phyloP scores from a whole-genome alignment of 1,140 invertebrate genomes.

The Drosophila orena region DNA sequence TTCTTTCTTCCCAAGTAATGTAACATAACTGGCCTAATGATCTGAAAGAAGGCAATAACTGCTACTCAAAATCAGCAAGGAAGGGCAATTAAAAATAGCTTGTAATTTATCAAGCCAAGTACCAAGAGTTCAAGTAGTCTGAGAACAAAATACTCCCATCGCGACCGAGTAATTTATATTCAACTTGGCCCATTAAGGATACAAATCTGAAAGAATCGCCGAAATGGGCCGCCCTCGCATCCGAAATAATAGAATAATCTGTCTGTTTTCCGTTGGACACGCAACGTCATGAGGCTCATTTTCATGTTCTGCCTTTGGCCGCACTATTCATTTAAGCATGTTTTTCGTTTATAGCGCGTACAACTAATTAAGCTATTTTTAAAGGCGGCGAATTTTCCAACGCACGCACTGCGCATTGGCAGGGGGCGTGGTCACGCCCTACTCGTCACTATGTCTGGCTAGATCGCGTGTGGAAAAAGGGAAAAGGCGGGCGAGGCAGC shows the following conservation, averaged over 20 bases:
- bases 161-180: slow-evolving; percentile 33
- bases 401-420: slow-evolving; percentile 33
- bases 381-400: slow-evolving; percentile 37
- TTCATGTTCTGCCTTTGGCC: slow-evolving; percentile 57
- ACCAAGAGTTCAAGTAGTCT: slow-evolving; percentile 9
- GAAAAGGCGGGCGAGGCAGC: slow-evolving; percentile 25
- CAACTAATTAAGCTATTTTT: slow-evolving; percentile 80
- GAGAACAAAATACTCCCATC: slow-evolving; percentile 6
- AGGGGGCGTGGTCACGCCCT: slow-evolving; percentile 17
- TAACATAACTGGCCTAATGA: slow-evolving; percentile 3
- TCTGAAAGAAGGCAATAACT: neutral
- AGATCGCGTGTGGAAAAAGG: slow-evolving; percentile 60
- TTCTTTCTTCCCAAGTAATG: neutral
- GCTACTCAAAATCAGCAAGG: too few relatives aligned
- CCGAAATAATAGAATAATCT: slow-evolving; percentile 33
- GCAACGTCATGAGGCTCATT: slow-evolving; percentile 35
- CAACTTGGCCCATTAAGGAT: slow-evolving; percentile 40
- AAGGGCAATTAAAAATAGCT: slow-evolving; percentile 19
- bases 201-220: slow-evolving; percentile 41
- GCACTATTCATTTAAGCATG: slow-evolving; percentile 57
- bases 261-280: slow-evolving; percentile 38
- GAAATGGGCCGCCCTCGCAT: slow-evolving; percentile 18
- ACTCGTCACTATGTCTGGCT: slow-evolving; percentile 61
- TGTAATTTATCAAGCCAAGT: slow-evolving; percentile 17
- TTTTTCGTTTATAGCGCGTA: slow-evolving; percentile 32